phyloP scores from a whole-genome alignment of 2,113 vertebrate genomes.

The Sialia sialis region DNA sequence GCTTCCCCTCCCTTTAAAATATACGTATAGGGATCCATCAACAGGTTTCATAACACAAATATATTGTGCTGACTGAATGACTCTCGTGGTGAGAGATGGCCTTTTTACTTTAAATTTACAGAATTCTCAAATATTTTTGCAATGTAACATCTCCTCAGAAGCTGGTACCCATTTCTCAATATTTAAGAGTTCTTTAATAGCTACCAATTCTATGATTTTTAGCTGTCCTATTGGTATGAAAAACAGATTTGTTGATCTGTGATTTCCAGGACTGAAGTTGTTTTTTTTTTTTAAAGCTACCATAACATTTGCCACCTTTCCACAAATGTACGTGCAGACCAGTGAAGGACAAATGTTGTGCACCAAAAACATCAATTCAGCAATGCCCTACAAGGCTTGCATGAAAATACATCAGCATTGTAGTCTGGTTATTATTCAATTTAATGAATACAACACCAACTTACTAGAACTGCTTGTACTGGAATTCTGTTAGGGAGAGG shows the following conservation, averaged over 20 bases:
- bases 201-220: background rate
- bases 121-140: background rate
- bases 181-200: background rate
- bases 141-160: background rate
- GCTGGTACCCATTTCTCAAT: background rate
- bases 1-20: background rate
- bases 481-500: background rate
- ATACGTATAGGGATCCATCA: background rate
- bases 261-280: background rate
- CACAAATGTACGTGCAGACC: background rate
- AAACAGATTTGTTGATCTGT: background rate
- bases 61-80: background rate
- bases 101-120: background rate
- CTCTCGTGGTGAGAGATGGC: too few species aligned
- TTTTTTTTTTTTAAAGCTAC: background rate
- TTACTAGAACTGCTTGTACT: background rate
- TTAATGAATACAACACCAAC: background rate
- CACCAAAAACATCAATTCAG: background rate
- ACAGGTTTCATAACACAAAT: background rate
- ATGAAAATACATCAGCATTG: background rate
- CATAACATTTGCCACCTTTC: background rate
- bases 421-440: background rate
- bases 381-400: background rate
- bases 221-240: background rate
- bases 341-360: background rate